Evolutionary conservation across 2,888 invertebrate genomes (phyloP).

Genomic region (Galeruca laticollis): DNA sequence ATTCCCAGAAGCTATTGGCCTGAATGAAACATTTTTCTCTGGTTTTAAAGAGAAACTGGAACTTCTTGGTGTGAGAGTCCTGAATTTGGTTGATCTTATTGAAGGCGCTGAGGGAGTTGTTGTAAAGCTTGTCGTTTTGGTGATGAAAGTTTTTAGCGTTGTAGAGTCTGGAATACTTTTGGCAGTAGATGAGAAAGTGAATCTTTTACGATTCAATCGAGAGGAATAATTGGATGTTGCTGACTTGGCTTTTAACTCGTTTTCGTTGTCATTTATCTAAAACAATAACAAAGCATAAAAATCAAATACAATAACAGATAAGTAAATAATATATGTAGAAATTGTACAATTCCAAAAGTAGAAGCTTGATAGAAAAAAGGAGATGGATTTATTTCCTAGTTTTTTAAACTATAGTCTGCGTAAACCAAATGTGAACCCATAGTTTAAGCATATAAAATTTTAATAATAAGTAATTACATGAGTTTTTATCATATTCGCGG

Average conservation of each 20-base stretch:
- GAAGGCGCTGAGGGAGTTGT: conserved; percentile 43
- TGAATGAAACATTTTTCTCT: conserved; percentile 37
- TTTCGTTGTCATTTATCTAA: conserved; percentile 54
- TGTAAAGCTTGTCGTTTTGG: conserved; percentile 40
- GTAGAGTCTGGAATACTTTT: conserved; percentile 33
- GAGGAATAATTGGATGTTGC: conserved; percentile 42
- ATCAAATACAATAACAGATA: neutral
- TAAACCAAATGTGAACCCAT: no score
- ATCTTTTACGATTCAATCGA: conserved; percentile 48
- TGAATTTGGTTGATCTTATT: conserved; percentile 29
- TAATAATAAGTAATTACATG: no score
- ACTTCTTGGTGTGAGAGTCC: conserved; percentile 6
- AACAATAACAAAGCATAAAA: conserved; percentile 16
- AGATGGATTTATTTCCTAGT: no score
- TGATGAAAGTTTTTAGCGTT: conserved; percentile 27
- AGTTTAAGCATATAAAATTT: no score
- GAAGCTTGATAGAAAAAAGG: no score
- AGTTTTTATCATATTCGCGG: no score
- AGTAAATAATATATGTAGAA: conserved; percentile 16
- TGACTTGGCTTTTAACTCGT: conserved; percentile 54
- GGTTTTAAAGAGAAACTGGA: conserved; percentile 45
- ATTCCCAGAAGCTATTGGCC: conserved; percentile 19
- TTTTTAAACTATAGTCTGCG: no score
- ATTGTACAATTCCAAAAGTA: neutral
- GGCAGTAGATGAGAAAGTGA: conserved; percentile 50